Conservation (phyloP, 1,140 invertebrate species). For the Theocolax elegans region DNA sequence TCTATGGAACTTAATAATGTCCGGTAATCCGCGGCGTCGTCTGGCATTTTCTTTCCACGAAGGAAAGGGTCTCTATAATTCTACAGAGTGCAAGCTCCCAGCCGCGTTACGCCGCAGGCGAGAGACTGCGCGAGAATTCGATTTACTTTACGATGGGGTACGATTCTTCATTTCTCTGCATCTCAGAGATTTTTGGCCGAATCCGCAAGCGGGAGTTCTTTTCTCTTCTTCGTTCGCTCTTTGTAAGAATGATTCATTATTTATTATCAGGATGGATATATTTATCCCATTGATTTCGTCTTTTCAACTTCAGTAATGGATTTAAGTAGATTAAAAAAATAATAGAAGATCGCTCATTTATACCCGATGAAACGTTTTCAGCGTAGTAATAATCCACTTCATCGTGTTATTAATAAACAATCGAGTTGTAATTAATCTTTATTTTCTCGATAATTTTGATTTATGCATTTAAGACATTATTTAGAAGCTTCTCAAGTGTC, state of each 20-base stretch:
- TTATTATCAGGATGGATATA: conserved; percentile 13
- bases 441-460: too few relatives aligned
- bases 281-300: conserved; percentile 4
- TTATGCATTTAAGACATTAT: too few relatives aligned
- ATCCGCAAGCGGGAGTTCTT: not conserved
- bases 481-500: too few relatives aligned
- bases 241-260: conserved; percentile 12
- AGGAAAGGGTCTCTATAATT: conserved; percentile 26
- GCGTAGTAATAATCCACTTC: too few relatives aligned
- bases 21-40: not conserved
- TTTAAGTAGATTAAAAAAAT: too few relatives aligned
- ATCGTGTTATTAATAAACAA: too few relatives aligned
- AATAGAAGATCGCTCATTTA: too few relatives aligned
- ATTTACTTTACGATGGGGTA: conserved; percentile 17
- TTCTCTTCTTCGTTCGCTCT: not conserved
- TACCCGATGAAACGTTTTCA: too few relatives aligned
- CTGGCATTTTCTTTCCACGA: conserved; percentile 32
- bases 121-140: conserved; percentile 16
- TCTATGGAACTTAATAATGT: conserved; percentile 50
- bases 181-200: conserved; percentile 10
- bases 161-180: conserved; percentile 24
- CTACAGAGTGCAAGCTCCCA: not conserved
- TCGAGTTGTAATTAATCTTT: too few relatives aligned
- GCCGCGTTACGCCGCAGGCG: not conserved
- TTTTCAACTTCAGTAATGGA: not conserved